Evolutionary conservation across 2,797 vertebrate species (phyloP), one percentile per base, ranked within the genome.

Genomic region (Pseudopleuronectes americanus): DNA sequence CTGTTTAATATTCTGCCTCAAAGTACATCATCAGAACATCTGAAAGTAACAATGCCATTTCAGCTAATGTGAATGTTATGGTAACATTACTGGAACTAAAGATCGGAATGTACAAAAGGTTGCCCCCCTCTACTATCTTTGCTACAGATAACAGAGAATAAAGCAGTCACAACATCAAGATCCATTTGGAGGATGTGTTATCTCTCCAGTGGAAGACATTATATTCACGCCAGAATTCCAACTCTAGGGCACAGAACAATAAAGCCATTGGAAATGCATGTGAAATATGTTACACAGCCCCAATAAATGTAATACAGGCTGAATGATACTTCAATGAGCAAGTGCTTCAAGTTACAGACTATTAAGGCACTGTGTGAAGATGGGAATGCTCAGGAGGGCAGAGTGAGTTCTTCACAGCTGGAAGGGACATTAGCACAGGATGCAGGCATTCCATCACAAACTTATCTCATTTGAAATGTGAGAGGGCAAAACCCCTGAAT

Each of bases 181-280:
- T 72, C 74, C 77, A 75, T 85, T 84, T 62, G 43, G 81, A 77
- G 69, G 72, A 77, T 71, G 59, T 56, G 64, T 63, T 78, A 52
- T 83, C 22, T 83, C 21, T 84, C 59, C 71, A 74, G 60, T 65
- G 76, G 70, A 85, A 81, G 80, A 89, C 85, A 86, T 88, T 84
- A 81, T 76, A 64, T 83, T 74, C 73, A 68, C 55, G 73, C 64
- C 53, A 75, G 41, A 58, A 71, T 69, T 63, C 31, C 58, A 74
- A 79, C 70, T 79, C 47, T 58, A 58, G 69, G 71, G 66, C 73
- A 71, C 53, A 71, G 52, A 69, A 86, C 73, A 66, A 77, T 67
- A 79, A 69, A 77, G 31, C 60, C 64, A 69, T 53, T 52, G 38
- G 57, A 64, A 76, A 82, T 67, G 57, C 45, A 68, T 65, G 60